Base-by-base conservation (phyloP, 2,797 vertebrate species). In the Leucoraja ocellata region DNA sequence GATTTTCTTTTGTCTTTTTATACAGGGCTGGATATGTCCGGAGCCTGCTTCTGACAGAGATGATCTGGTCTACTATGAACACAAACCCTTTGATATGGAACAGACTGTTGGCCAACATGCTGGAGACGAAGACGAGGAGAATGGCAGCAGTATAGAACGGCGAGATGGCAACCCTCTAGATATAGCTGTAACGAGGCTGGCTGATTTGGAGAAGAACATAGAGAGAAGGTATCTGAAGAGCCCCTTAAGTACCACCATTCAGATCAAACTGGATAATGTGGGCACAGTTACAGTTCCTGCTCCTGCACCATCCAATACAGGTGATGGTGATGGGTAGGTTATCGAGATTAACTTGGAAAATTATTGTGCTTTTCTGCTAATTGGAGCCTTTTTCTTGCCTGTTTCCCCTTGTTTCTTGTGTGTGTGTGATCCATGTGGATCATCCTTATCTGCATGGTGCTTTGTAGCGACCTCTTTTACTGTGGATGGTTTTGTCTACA, bases 191-290 rank as follows among this genome's bases (percentile, higher is more conserved):
- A 98, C 98, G 96, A 98, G 99, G 96, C 98, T 99, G 95, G 98
- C 98, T 95, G 98, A 99, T 97, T 98, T 99, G 99, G 99, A 99
- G 97, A 98, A 98, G 97, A 99, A 99, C 98, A 98, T 99, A 96
- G 99, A 99, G 98, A 97, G 99, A 99, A 99, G 99, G 99, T 99
- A 99, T 98, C 98, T 99, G 99, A 98, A 99, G 98, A 99, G 98
- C 98, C 99, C 99, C 97, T 99, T 99, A 99, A 99, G 98, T 98
- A 99, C 98, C 98, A 99, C 98, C 98, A 99, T 99, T 98, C 99
- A 99, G 98, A 99, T 99, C 98, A 99, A 98, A 98, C 98, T 99
- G 98, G 99, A 99, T 99, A 99, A 99, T 99, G 99, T 99, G 98
- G 99, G 99, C 98, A 99, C 99, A 97, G 98, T 99, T 98, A 99